Base-by-base conservation (phyloP, 2,888 invertebrate genomes). In the Graphium colonna region DNA sequence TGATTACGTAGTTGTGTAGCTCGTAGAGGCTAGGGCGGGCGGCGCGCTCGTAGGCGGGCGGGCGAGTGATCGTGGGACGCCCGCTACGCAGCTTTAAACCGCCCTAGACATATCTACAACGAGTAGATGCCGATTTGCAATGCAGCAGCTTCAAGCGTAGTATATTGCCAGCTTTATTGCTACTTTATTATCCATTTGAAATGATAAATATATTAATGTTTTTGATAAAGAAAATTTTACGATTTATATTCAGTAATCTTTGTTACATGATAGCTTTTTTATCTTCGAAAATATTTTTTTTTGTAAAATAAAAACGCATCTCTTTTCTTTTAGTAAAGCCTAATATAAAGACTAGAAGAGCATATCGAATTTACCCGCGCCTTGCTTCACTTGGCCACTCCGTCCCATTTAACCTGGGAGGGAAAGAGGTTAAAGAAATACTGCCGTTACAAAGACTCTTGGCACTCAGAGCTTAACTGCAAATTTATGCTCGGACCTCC, bases 31-130 rank as follows among this genome's bases (percentile, higher is more conserved):
- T 68, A 71, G 78, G 81, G 84, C 78, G 81, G 78, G 68, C 78
- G 78, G 73, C 77, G 62, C 64, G 62, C 64, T 62, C 67, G 72
- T 65, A 67, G 73, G 75, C 75, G 77, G 79, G 76, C 77, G 75
- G 78, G 68, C 78, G 81, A 78, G 64, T 69, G 67, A 56, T 57
- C 53, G 52, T 47, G 52, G 57, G 51, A 55, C 57, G 60, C 21
- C 53, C 60, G 44, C 21, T 39, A 28, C 49, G 44, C n/a, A n/a
- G 49, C 68, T 74, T 69, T 72, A 72, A 69, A 69, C 65, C 67
- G 43, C 46, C 47, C 55, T 56, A 52, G 41, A 62, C 55, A 60
- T 57, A 49, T 54, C 48, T 40, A 39, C 15, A 12, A 3, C 21
- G 21, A 9, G 36, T 15, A 9, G 28, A n/a, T 44, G 7, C n/a